Evolutionary conservation across 2,797 vertebrate species (phyloP).

Genomic region (Mastacembelus armatus): DNA sequence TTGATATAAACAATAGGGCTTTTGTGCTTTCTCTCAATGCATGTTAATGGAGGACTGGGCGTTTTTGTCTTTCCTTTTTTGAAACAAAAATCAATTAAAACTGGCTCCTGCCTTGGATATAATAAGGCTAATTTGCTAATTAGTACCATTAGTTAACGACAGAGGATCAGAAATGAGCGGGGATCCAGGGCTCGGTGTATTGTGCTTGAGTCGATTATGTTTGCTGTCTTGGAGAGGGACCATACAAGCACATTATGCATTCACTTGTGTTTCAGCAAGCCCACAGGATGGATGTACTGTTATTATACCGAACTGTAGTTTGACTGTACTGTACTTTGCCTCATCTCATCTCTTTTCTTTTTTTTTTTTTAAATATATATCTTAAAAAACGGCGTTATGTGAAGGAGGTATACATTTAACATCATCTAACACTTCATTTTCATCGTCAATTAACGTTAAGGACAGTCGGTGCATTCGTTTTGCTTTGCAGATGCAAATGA

Average conservation of each 20-base stretch:
- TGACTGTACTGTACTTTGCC: conserved; percentile 6
- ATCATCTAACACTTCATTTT: neutral
- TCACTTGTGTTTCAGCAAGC: conserved; percentile 30
- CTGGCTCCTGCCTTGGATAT: conserved; percentile 81
- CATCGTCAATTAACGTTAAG: neutral
- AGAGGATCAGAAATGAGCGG: conserved; percentile 61
- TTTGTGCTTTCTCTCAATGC: conserved; percentile 81
- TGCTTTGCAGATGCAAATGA: neutral
- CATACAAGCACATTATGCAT: conserved; percentile 47
- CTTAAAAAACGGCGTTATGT: neutral
- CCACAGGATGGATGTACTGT: conserved; percentile 33
- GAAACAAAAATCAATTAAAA: conserved; percentile 80
- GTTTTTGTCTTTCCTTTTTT: conserved; percentile 64
- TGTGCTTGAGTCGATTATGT: conserved; percentile 67
- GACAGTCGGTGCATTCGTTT: neutral
- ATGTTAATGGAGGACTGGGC: conserved; percentile 78
- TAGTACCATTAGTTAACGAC: conserved; percentile 76
- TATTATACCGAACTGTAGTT: conserved; percentile 37
- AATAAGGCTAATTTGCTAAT: conserved; percentile 83
- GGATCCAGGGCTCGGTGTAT: conserved; percentile 60
- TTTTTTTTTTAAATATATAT: neutral
- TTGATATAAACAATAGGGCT: conserved; percentile 78
- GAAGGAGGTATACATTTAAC: neutral
- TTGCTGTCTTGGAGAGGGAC: conserved; percentile 65
- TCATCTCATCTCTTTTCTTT: neutral